Conservation (phyloP, 2,797 vertebrate genomes). For the Columba guinea region DNA sequence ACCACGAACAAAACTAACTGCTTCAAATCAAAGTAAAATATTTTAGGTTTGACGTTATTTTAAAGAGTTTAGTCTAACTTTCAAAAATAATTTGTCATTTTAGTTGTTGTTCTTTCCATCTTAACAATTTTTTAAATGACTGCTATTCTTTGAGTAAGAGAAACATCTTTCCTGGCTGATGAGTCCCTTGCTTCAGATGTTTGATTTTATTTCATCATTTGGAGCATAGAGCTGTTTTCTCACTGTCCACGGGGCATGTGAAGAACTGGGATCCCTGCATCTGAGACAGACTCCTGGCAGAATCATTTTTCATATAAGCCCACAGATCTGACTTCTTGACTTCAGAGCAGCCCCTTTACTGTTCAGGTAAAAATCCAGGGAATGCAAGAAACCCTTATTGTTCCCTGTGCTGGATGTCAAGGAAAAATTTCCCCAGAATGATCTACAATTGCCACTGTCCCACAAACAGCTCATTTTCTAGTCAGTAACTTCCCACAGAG, state of each 20-base stretch:
- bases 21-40: neutral
- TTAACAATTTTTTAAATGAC: neutral
- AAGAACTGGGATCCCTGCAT: neutral
- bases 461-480: neutral
- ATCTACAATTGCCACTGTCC: neutral
- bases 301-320: neutral
- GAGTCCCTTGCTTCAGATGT: neutral
- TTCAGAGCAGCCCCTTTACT: neutral
- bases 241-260: rapidly evolving
- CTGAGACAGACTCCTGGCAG: neutral
- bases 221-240: neutral
- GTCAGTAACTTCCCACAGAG: neutral
- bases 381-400: neutral
- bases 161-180: neutral
- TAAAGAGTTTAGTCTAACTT: neutral
- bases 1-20: neutral
- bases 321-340: neutral
- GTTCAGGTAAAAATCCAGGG: neutral
- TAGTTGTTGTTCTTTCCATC: neutral
- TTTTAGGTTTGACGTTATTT: neutral
- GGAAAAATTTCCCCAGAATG: neutral
- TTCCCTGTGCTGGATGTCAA: neutral
- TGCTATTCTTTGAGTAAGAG: rapidly evolving
- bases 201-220: neutral
- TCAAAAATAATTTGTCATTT: neutral